A percentile compares a stretch with the other conserved stretches of the same genome.
Evolutionary conservation across 2,113 vertebrate genomes (phyloP).

Genomic region (Rhinichthys klamathensis): DNA sequence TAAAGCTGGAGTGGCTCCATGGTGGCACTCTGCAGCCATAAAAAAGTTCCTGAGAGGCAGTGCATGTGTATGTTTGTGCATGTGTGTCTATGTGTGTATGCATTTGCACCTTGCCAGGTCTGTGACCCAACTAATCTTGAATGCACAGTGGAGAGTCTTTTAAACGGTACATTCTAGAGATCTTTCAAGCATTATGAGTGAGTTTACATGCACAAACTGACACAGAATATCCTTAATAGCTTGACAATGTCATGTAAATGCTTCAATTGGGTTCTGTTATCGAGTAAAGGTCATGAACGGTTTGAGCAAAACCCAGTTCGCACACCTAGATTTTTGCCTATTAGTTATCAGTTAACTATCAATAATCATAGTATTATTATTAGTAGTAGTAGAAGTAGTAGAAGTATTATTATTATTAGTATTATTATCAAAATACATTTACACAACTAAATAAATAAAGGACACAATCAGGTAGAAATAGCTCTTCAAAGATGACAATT

Average conservation of each 20-base stretch:
- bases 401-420: background rate
- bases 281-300: background rate
- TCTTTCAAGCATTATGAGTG: conserved; percentile 11
- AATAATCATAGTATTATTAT: no score
- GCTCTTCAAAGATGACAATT: no score
- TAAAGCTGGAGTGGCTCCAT: conserved; percentile 61
- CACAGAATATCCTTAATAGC: background rate
- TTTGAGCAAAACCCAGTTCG: background rate
- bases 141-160: conserved; percentile 10
- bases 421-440: background rate
- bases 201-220: background rate
- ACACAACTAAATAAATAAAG: background rate
- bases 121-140: conserved; percentile 12
- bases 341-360: background rate
- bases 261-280: background rate
- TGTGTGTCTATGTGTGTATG: conserved; percentile 32
- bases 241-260: background rate
- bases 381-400: background rate
- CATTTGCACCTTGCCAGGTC: conserved; percentile 24
- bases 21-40: conserved; percentile 61
- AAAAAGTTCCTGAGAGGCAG: conserved; percentile 50
- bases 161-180: background rate
- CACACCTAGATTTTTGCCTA: background rate
- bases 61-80: conserved; percentile 23
- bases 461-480: no score